These are phyloP conservation scores for Mamestra configurata DNA, from an alignment of 1,140 invertebrate species.

Conservation along the genomic window DNA sequence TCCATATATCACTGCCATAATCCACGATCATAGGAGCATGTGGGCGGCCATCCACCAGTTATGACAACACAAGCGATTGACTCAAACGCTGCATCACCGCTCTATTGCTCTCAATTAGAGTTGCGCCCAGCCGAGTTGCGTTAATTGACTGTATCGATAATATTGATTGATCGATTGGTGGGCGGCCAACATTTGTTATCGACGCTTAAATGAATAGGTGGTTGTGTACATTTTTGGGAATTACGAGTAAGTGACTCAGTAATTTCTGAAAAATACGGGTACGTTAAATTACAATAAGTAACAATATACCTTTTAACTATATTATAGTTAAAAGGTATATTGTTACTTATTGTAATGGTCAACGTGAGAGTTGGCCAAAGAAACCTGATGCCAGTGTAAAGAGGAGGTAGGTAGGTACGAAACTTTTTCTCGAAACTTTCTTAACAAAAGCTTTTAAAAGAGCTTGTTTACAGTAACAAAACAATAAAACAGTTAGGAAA, in stretches of 20 bases:
- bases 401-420: neutral
- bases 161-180: conserved; percentile 70
- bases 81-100: conserved; percentile 48
- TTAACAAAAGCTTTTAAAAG: conserved; percentile 31
- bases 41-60: conserved; percentile 41
- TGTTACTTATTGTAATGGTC: no score
- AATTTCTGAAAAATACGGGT: conserved; percentile 31
- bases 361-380: neutral
- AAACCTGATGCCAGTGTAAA: neutral
- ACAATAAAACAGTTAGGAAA: conserved; percentile 22
- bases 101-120: conserved; percentile 54
- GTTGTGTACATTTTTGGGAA: conserved; percentile 40
- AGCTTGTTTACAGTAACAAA: neutral
- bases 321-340: no score
- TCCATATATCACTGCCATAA: conserved; percentile 24
- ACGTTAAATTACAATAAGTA: neutral
- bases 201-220: conserved; percentile 26
- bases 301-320: neutral
- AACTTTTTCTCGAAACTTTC: conserved; percentile 1
- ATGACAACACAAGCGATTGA: conserved; percentile 41
- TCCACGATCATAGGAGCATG: conserved; percentile 24
- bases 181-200: conserved; percentile 51
- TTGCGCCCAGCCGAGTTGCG: conserved; percentile 44
- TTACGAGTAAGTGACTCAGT: conserved; percentile 33
- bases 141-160: conserved; percentile 63